Conservation (phyloP, 2,888 invertebrate species). For the Dasysyrphus tricinctus region DNA sequence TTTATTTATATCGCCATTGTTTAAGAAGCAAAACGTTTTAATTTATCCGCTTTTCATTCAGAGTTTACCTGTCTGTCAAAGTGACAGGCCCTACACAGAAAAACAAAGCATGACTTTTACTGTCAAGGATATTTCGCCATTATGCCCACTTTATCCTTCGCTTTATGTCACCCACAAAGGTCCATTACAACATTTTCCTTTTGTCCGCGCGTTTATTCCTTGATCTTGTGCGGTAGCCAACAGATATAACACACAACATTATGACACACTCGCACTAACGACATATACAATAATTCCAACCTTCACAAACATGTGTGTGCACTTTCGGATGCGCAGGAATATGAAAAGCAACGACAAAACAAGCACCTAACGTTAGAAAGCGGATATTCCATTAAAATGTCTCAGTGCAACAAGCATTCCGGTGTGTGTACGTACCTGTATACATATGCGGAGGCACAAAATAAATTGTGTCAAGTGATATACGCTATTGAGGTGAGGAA, state of each 20-base stretch:
- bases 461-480: constrained; percentile 74
- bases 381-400: constrained; percentile 72
- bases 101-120: constrained; percentile 36
- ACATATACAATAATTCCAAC: constrained; percentile 19
- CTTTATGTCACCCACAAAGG: constrained; percentile 40
- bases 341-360: constrained; percentile 38
- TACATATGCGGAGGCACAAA: constrained; percentile 44
- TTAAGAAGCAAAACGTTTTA: constrained; percentile 36
- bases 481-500: constrained; percentile 64
- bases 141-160: constrained; percentile 48
- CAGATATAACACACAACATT: constrained; percentile 4
- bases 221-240: constrained; percentile 59
- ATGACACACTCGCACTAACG: constrained; percentile 38
- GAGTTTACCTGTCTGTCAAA: constrained; percentile 37
- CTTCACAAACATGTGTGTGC: constrained; percentile 35
- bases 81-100: neutral
- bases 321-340: constrained; percentile 29
- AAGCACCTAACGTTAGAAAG: constrained; percentile 22
- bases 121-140: constrained; percentile 65
- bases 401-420: constrained; percentile 69
- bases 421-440: constrained; percentile 39
- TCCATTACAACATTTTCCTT: constrained; percentile 6
- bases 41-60: constrained; percentile 34
- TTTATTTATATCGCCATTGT: constrained; percentile 44
- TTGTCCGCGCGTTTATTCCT: constrained; percentile 44